Conservation (phyloP, 2,888 invertebrate species). For the Nomada fucata region DNA sequence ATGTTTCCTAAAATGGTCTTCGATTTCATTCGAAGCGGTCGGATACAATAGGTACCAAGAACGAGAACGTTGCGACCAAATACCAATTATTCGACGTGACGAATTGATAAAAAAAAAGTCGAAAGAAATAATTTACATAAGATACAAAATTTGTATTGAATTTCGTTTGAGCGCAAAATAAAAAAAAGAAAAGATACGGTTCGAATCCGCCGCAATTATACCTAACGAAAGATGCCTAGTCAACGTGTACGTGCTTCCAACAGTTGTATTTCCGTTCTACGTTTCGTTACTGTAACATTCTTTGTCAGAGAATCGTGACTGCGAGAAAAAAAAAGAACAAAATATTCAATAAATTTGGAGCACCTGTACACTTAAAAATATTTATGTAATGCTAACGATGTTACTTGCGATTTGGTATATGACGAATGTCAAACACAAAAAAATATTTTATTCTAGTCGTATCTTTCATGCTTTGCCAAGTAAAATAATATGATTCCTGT, state of each 20-base stretch:
- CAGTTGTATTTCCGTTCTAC: conserved; percentile 39
- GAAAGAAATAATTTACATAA: conserved; percentile 44
- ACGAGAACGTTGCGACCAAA: conserved; percentile 47
- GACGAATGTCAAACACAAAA: conserved; percentile 58
- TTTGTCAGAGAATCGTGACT: conserved; percentile 11
- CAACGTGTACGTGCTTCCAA: conserved; percentile 47
- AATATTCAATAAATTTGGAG: conserved; percentile 20
- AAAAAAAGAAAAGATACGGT: conserved; percentile 7
- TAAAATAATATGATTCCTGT: conserved; percentile 77
- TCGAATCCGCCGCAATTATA: conserved; percentile 39
- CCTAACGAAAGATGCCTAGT: conserved; percentile 52
- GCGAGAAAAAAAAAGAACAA: not conserved
- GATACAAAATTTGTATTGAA: conserved; percentile 61
- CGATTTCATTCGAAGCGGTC: conserved; percentile 45
- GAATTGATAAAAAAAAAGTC: not conserved
- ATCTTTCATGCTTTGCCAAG: conserved; percentile 77
- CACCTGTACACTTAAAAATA: conserved; percentile 46
- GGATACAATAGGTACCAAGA: conserved; percentile 38
- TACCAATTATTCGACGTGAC: conserved; percentile 55
- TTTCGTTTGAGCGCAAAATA: conserved; percentile 51
- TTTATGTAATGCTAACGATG: conserved; percentile 57
- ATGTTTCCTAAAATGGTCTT: conserved; percentile 71
- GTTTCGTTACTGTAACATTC: conserved; percentile 34
- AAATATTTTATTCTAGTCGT: conserved; percentile 76
- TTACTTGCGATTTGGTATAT: conserved; percentile 63